A percentile compares a stretch with the other conserved stretches of the same genome.
These are phyloP conservation scores for Exocentrus adspersus DNA, from an alignment of 2,888 invertebrate species.

Conservation along the genomic window DNA sequence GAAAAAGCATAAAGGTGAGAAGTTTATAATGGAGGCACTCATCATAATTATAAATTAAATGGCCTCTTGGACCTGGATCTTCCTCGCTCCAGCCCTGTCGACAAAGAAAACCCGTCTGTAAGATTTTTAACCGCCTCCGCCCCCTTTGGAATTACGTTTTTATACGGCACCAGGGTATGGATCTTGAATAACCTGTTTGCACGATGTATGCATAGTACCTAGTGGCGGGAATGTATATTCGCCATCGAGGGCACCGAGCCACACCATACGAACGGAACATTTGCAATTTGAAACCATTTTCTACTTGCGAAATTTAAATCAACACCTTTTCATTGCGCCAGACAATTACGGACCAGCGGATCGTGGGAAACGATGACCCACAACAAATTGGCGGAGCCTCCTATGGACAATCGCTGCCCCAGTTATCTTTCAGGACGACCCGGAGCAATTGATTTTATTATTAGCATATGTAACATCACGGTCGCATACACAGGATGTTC, in stretches of 20 bases:
- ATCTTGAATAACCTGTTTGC: slow-evolving; percentile 62
- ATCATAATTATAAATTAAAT: too few relatives aligned
- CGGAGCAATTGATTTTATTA: slow-evolving; percentile 4
- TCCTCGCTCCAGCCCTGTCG: neutral
- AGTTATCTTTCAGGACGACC: neutral
- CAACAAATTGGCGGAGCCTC: slow-evolving; percentile 25
- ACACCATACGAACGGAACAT: slow-evolving; percentile 45
- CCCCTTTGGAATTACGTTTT: slow-evolving; percentile 60
- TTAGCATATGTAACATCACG: neutral
- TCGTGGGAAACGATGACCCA: slow-evolving; percentile 43
- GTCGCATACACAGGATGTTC: neutral
- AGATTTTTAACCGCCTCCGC: slow-evolving; percentile 63
- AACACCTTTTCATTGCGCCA: slow-evolving; percentile 49
- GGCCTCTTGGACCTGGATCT: too few relatives aligned
- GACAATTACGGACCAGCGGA: slow-evolving; percentile 34
- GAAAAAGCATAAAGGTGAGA: too few relatives aligned
- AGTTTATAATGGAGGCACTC: too few relatives aligned
- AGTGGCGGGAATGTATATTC: slow-evolving; percentile 42
- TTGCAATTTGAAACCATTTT: slow-evolving; percentile 53
- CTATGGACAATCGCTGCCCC: neutral
- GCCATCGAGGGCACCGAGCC: slow-evolving; percentile 34
- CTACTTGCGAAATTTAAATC: slow-evolving; percentile 55
- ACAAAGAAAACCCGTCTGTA: slow-evolving; percentile 51
- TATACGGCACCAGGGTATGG: slow-evolving; percentile 51
- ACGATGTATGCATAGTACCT: slow-evolving; percentile 26